Base-by-base conservation (phyloP, 2,797 vertebrate genomes). In the Sebastes aleutianus region DNA sequence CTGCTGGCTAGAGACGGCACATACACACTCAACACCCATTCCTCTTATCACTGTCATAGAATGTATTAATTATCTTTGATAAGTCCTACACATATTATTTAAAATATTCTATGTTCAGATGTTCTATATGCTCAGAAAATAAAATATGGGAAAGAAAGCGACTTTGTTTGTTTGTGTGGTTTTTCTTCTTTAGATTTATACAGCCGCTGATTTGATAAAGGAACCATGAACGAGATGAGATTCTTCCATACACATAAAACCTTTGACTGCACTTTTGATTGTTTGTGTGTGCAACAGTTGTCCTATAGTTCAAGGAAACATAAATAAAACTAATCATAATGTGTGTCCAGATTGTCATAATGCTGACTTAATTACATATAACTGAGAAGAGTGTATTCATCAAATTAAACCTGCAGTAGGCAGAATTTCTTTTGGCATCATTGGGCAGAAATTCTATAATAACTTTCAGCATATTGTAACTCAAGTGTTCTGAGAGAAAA, bases 31-130 rank as follows among this genome's bases (percentile, higher is more conserved):
- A 64, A 36, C 11, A 69, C 67, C n/a, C 80, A 91, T 92, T 94
- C 88, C 91, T 87, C 71, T 26, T 83, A 53, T 92, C 88, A 79
- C 87, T 88, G 85, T 93, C 87, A 82, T 75, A 89, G 74, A 92
- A 79, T 92, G 88, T 88, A 91, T 90, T 84, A 83, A 85, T 76
- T 76, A 78, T 86, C 72, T 90, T 80, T 89, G 76, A 87, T 81
- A 84, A 83, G 74, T 92, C 79, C 29, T 87, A 88, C 75, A 85
- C 81, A 88, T 84, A 78, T 85, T 88, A 92, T 93, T 94, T 88
- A 91, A 92, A 74, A 85, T 91, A 73, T 72, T 89, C 71, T 93
- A 91, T 91, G 79, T 80, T 63, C 86, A 93, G 79, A 94, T 93
- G 77, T 74, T 92, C 79, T 94, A 91, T 92, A 91, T 89, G 76